Evolutionary conservation across 2,888 invertebrate species (phyloP).

Genomic region (Metacarcinus magister): DNA sequence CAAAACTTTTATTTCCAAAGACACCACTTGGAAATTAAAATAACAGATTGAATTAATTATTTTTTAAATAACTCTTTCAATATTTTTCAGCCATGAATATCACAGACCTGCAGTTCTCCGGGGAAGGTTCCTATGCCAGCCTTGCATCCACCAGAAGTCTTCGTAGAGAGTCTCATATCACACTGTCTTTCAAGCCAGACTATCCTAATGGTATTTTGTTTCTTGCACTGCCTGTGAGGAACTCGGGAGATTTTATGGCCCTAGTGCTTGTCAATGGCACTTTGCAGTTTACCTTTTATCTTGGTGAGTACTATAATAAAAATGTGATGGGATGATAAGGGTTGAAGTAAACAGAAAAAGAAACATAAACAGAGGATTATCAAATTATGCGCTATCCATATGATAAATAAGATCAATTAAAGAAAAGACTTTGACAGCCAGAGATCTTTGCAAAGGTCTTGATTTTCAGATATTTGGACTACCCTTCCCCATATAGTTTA

Average conservation of each 20-base stretch:
- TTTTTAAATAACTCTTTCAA: neutral
- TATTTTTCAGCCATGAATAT: constrained; percentile 73
- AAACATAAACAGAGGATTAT: neutral
- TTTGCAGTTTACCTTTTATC: constrained; percentile 76
- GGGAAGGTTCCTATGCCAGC: constrained; percentile 75
- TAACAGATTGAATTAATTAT: neutral
- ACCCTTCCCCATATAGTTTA: too few species aligned
- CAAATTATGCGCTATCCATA: neutral
- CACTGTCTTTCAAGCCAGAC: constrained; percentile 79
- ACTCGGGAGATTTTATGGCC: constrained; percentile 78
- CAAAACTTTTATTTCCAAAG: too few species aligned
- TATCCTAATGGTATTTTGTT: constrained; percentile 75
- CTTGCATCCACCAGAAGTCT: constrained; percentile 69
- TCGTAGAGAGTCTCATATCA: constrained; percentile 68
- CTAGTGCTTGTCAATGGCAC: constrained; percentile 75
- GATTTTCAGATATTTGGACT: too few species aligned
- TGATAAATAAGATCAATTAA: too few species aligned
- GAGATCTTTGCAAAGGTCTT: too few species aligned
- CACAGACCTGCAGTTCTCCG: constrained; percentile 77
- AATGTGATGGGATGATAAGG: neutral
- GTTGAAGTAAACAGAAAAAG: neutral
- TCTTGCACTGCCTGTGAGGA: constrained; percentile 62
- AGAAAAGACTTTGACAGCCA: too few species aligned
- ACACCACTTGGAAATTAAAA: too few species aligned
- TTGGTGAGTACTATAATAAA: constrained; percentile 70